Base-by-base conservation (phyloP, 2,797 vertebrate genomes). In the Borostomias antarcticus region DNA sequence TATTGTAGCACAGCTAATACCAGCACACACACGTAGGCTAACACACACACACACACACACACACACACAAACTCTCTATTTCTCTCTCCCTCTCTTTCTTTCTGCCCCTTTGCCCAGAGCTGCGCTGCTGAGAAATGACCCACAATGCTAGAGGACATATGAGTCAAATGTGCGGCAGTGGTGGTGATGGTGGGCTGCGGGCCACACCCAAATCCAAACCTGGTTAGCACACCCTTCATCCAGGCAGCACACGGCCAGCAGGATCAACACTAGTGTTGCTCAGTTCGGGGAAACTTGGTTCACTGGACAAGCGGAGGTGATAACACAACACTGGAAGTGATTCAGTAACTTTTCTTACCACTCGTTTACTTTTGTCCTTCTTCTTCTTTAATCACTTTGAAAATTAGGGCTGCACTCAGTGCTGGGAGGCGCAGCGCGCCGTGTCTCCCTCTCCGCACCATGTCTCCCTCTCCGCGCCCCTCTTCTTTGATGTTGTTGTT, bases 401-500 rank as follows among this genome's bases (percentile, higher is more conserved):
- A 89, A 87, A 88, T 86, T 75, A 87, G 80, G 85, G 83, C 89
- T 89, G 91, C 90, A 90, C 90, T 69, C 70, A 40, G 75, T 9
- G 82, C 71, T 70, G 82, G 85, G 82, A 40, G 86, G 84, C 82
- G 28, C 37, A 53, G 70, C 32, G 79, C 82, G 26, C 73, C 80
- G 64, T 66, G 64, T 65, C 58, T 33, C 40, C 45, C 52, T 28
- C 47, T 52, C 50, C 51, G 51, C 65, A 62, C n/a, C n/a, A n/a
- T n/a, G 72, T 76, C 75, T 77, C 69, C 43, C 54, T 64, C 48
- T 64, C 66, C 11, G 78, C 81, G 43, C 79, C 77, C 64, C 85
- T 79, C 84, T 83, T 82, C 94, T 96, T 96, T 96, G 94, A 96
- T 94, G 93, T 95, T 95, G 84, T 90, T 92, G 89, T 94, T 90